These are phyloP conservation scores for Lipophrys pholis DNA, from an alignment of 2,113 vertebrate genomes.

Conservation along the genomic window DNA sequence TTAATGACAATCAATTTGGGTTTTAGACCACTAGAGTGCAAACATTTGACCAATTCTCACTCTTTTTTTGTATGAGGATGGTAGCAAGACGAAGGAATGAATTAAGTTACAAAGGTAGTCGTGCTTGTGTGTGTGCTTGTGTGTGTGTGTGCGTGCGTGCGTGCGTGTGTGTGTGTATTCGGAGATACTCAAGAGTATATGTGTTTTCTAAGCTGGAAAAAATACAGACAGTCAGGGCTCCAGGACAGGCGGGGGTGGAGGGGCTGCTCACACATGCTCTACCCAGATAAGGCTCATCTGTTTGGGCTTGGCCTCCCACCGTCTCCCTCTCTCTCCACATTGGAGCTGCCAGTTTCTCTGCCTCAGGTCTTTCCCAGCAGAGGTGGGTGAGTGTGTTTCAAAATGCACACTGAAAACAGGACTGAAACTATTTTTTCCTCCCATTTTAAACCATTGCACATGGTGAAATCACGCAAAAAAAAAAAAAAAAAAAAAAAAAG, in stretches of 20 bases:
- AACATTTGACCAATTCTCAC: too few species aligned
- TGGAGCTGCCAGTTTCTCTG: slow-evolving; percentile 73
- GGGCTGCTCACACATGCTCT: slow-evolving; percentile 80
- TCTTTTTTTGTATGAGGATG: too few species aligned
- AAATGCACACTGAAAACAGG: slow-evolving; percentile 49
- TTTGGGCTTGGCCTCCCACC: slow-evolving; percentile 80
- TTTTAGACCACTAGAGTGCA: too few species aligned
- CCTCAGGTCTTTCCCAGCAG: slow-evolving; percentile 74
- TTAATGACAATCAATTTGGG: too few species aligned
- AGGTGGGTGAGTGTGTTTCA: slow-evolving; percentile 66
- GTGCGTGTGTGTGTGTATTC: slow-evolving; percentile 25
- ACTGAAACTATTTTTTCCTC: slow-evolving; percentile 18
- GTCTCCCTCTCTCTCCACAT: slow-evolving; percentile 59
- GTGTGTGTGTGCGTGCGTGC: slow-evolving; percentile 2
- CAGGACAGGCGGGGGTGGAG: slow-evolving; percentile 73
- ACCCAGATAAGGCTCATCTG: slow-evolving; percentile 84
- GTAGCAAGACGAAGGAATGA: too few species aligned
- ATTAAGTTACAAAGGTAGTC: too few species aligned
- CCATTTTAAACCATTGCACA: slow-evolving; percentile 36
- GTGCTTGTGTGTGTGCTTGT: slow-evolving; percentile 26
- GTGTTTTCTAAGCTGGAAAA: slow-evolving; percentile 68
- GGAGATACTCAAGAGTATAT: slow-evolving; percentile 58
- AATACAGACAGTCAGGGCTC: slow-evolving; percentile 67
- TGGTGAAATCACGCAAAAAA: slow-evolving; percentile 20
- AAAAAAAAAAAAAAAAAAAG: slow-evolving; percentile 13